Percentiles rank a stretch among this genome's conserved stretches.
Conservation (phyloP, 2,113 vertebrate species). For the Eudyptes chrysolophus region DNA sequence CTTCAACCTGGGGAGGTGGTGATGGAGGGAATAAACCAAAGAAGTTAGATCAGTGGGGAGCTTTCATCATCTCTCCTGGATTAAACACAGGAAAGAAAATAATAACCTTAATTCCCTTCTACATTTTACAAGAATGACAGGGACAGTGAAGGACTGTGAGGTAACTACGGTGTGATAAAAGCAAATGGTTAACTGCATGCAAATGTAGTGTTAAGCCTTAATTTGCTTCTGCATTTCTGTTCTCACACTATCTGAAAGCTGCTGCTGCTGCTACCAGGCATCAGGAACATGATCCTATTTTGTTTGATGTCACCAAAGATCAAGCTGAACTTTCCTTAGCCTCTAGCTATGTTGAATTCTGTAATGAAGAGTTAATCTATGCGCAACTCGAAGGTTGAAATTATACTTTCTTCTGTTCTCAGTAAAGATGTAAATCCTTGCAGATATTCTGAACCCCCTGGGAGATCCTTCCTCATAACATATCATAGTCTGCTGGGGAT, state of each 20-base stretch:
- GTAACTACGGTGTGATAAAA: not conserved
- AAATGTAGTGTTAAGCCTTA: not conserved
- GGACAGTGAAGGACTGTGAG: not conserved
- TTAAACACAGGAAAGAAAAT: slow-evolving; percentile 7
- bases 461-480: not conserved
- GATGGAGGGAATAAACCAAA: not conserved
- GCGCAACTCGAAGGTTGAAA: not conserved
- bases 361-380: slow-evolving; percentile 40
- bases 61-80: not conserved
- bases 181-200: slow-evolving; percentile 22
- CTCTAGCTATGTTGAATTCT: slow-evolving; percentile 5
- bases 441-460: not conserved
- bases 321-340: slow-evolving; percentile 19
- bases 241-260: not conserved
- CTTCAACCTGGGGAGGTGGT: not conserved
- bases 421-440: slow-evolving; percentile 6
- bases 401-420: not conserved
- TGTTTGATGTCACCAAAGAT: slow-evolving; percentile 44
- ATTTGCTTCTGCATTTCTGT: not conserved
- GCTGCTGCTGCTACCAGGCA: not conserved
- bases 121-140: not conserved
- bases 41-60: not conserved
- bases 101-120: not conserved
- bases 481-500: not conserved
- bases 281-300: slow-evolving; percentile 12